Evolutionary conservation across 2,888 invertebrate species (phyloP).

Genomic region (Cremastinae sp.): DNA sequence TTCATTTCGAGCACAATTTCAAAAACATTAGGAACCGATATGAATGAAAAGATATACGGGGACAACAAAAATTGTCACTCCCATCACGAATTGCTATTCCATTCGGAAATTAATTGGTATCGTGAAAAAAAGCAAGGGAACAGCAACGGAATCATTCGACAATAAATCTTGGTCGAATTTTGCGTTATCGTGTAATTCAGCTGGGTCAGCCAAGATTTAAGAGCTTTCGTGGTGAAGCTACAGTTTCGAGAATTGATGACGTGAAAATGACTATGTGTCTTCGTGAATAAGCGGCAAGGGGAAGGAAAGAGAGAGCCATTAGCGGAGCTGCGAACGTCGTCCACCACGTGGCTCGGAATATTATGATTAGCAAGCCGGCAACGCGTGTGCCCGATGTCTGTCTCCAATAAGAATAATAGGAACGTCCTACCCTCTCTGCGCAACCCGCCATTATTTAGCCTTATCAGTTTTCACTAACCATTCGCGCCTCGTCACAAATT

Average conservation of each 20-base stretch:
- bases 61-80: not conserved
- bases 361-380: conserved; percentile 51
- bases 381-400: conserved; percentile 50
- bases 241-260: conserved; percentile 57
- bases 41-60: not conserved
- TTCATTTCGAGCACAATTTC: too few species aligned
- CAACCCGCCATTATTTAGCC: conserved; percentile 1
- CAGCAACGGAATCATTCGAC: not conserved
- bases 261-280: conserved; percentile 49
- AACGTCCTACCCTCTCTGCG: conserved; percentile 28
- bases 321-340: conserved; percentile 31
- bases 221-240: conserved; percentile 49
- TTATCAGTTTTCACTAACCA: conserved; percentile 7
- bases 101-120: not conserved
- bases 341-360: conserved; percentile 46
- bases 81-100: not conserved
- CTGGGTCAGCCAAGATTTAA: conserved; percentile 34
- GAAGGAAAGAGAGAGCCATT: conserved; percentile 27
- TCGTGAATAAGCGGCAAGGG: conserved; percentile 51
- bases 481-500: not conserved
- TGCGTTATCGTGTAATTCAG: conserved; percentile 27
- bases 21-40: too few species aligned
- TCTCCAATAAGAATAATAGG: conserved; percentile 47
- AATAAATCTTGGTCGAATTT: conserved; percentile 28
- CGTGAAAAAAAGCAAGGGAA: not conserved